Conservation (phyloP, 2,888 invertebrate species). For the Stomorhina lunata region DNA sequence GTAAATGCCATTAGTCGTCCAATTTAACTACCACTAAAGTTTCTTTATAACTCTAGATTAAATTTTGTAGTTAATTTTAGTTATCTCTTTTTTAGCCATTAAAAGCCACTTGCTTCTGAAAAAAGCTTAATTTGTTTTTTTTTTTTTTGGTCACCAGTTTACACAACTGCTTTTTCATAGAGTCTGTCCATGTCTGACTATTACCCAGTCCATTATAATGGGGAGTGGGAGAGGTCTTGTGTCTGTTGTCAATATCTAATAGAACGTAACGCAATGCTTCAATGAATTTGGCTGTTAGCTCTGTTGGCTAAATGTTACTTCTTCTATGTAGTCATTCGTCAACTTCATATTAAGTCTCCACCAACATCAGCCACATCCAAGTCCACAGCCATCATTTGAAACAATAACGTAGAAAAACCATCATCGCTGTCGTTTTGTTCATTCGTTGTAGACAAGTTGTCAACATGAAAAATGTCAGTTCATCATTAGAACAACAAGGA, state of each 20-base stretch:
- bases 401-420: neutral
- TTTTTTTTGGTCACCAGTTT: neutral
- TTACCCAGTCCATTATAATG: neutral
- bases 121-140: neutral
- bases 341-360: constrained; percentile 6
- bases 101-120: neutral
- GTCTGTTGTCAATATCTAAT: constrained; percentile 53
- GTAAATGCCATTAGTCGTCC: neutral
- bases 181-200: constrained; percentile 12
- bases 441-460: constrained; percentile 23
- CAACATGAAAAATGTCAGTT: constrained; percentile 44
- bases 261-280: constrained; percentile 62
- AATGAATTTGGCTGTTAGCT: constrained; percentile 28
- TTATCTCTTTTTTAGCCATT: neutral
- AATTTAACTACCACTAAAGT: neutral
- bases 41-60: constrained; percentile 12
- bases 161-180: constrained; percentile 40
- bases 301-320: too few relatives aligned
- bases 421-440: neutral
- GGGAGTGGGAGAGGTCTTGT: neutral
- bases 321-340: constrained; percentile 25
- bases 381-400: neutral
- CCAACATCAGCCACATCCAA: neutral
- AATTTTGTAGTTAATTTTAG: constrained; percentile 6
- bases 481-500: constrained; percentile 39